Evolutionary conservation across 92 coral and sea anemone genomes (phyloP).

Genomic region (Umimayanthus kanabou): DNA sequence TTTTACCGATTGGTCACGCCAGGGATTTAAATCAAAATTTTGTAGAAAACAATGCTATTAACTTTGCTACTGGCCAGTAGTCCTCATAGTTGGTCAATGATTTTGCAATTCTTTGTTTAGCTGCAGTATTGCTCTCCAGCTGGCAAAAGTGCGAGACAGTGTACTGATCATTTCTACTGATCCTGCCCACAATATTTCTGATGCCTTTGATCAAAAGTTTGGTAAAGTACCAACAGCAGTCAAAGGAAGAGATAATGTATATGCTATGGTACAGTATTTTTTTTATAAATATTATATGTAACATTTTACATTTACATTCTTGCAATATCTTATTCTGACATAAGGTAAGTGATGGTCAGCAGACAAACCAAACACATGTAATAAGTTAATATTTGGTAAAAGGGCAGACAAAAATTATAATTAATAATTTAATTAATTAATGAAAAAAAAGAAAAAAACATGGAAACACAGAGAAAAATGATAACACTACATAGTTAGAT

Average conservation of each 20-base stretch:
- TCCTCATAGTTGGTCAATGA: not conserved
- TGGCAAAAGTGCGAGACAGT: conserved; percentile 86
- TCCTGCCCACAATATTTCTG: conserved; percentile 99
- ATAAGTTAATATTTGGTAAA: no score
- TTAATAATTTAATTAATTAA: no score
- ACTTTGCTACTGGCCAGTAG: not conserved
- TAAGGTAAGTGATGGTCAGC: no score
- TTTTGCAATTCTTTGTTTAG: conserved; percentile 44
- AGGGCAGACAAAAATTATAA: no score
- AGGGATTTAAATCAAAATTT: no score
- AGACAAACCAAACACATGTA: no score
- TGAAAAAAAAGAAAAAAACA: no score
- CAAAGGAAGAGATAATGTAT: conserved; percentile 74
- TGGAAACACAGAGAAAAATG: no score
- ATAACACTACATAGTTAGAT: no score
- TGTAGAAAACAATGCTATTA: no score
- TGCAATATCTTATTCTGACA: no score
- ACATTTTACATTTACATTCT: not conserved
- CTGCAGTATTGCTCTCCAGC: conserved; percentile 93
- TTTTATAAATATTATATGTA: not conserved
- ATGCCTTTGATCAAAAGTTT: conserved; percentile 99
- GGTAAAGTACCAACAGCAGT: conserved; percentile 89
- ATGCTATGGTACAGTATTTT: conserved; percentile 82
- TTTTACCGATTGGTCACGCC: no score
- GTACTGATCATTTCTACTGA: conserved; percentile 97